phyloP scores from a whole-genome alignment of 2,888 invertebrate species.

The Stenodera caucasica region DNA sequence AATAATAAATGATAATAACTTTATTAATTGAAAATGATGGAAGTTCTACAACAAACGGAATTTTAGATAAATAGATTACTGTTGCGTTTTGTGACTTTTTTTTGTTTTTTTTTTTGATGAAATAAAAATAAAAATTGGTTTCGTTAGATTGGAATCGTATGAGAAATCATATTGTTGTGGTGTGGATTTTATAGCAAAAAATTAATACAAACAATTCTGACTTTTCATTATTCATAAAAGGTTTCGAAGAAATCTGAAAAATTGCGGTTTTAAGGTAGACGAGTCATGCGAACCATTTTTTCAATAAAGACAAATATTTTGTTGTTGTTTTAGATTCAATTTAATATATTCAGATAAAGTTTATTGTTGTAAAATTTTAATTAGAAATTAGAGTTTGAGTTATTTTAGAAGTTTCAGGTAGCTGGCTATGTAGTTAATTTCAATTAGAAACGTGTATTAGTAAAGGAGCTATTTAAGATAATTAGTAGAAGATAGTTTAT shows the following conservation, averaged over 20 bases:
- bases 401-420: conserved; percentile 3
- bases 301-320: not conserved
- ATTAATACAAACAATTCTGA: not conserved
- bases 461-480: conserved; percentile 4
- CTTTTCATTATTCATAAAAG: not conserved
- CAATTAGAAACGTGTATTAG: not conserved
- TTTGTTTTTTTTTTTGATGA: too few species aligned
- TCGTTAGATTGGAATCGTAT: not conserved
- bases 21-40: too few species aligned
- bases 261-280: not conserved
- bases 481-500: not conserved
- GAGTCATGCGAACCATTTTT: not conserved
- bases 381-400: not conserved
- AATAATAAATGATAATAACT: not conserved
- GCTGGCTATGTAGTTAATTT: conserved; percentile 4
- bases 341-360: too few species aligned
- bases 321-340: too few species aligned
- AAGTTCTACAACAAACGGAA: not conserved
- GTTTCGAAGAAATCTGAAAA: not conserved
- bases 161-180: not conserved
- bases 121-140: not conserved
- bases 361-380: not conserved
- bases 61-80: not conserved
- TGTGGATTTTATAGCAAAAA: not conserved
- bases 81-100: too few species aligned